A percentile compares a stretch with the other conserved stretches of the same genome.
Conservation (phyloP, 2,888 invertebrate species). For the Callosobruchus maculatus region DNA sequence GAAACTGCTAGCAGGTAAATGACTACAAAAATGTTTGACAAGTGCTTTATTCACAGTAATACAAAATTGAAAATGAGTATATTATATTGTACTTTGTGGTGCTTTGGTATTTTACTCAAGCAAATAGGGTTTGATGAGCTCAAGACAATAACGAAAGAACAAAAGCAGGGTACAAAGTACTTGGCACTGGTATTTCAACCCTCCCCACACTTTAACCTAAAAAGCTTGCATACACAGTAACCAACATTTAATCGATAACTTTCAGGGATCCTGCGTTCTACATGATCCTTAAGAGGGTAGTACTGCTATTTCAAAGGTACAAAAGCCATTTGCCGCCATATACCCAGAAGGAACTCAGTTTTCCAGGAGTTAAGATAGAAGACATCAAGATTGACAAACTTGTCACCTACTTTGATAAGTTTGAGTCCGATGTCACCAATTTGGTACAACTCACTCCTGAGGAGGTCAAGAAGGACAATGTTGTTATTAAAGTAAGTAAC, state of each 20-base stretch:
- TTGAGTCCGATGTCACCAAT: constrained; percentile 59
- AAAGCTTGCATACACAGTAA: background rate
- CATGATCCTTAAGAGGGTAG: constrained; percentile 61
- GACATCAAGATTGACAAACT: constrained; percentile 63
- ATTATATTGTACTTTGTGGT: too few relatives aligned
- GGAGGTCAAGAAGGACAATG: constrained; percentile 33
- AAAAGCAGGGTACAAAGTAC: too few relatives aligned
- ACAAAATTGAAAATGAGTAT: too few relatives aligned
- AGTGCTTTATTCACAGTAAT: too few relatives aligned
- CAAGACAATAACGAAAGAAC: too few relatives aligned
- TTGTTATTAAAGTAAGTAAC: background rate
- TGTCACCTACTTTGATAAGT: constrained; percentile 66
- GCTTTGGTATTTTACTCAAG: too few relatives aligned
- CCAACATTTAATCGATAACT: background rate
- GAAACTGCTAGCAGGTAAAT: constrained; percentile 48
- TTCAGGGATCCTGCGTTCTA: constrained; percentile 50
- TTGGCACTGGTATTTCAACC: too few relatives aligned
- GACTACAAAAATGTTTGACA: too few relatives aligned
- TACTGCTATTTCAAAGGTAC: constrained; percentile 58
- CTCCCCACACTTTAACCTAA: too few relatives aligned
- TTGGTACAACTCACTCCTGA: constrained; percentile 47
- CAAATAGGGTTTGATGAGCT: too few relatives aligned
- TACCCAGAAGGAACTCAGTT: constrained; percentile 55
- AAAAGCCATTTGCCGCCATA: constrained; percentile 58
- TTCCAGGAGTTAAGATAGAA: constrained; percentile 58